Conservation (phyloP, 2,888 invertebrate species). For the Drosophila subquinaria region DNA sequence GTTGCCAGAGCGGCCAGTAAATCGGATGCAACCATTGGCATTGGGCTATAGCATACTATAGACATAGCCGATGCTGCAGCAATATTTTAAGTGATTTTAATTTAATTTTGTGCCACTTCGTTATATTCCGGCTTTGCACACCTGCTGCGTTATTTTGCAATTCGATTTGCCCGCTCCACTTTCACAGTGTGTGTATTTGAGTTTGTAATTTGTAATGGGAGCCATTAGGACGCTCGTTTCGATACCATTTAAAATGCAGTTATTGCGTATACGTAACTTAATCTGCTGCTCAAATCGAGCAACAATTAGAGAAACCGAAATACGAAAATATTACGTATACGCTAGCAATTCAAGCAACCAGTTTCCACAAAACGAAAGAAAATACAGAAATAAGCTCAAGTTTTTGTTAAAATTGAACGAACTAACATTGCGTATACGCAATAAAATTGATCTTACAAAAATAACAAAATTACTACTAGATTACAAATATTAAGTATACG, state of each 20-base stretch:
- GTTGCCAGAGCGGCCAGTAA: conserved; percentile 38
- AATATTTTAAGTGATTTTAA: conserved; percentile 77
- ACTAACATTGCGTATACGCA: background rate
- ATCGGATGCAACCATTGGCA: conserved; percentile 45
- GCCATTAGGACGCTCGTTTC: conserved; percentile 36
- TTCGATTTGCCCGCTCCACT: conserved; percentile 12
- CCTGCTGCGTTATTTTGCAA: conserved; percentile 21
- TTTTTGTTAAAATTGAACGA: background rate
- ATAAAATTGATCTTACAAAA: background rate
- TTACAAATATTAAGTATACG: background rate
- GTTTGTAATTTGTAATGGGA: conserved; percentile 25
- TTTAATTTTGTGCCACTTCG: conserved; percentile 62
- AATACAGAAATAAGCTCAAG: background rate
- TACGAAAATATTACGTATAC: background rate
- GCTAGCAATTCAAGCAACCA: background rate
- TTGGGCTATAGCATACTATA: background rate
- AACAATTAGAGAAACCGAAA: background rate
- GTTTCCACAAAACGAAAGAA: background rate
- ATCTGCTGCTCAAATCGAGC: conserved; percentile 1
- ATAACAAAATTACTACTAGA: background rate
- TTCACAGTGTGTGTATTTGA: conserved; percentile 17
- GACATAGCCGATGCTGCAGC: conserved; percentile 42
- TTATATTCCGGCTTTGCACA: conserved; percentile 30
- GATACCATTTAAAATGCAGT: conserved; percentile 11
- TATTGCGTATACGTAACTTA: conserved; percentile 24